Evolutionary conservation across 2,113 vertebrate genomes (phyloP).

Genomic region (Phainopepla nitens): DNA sequence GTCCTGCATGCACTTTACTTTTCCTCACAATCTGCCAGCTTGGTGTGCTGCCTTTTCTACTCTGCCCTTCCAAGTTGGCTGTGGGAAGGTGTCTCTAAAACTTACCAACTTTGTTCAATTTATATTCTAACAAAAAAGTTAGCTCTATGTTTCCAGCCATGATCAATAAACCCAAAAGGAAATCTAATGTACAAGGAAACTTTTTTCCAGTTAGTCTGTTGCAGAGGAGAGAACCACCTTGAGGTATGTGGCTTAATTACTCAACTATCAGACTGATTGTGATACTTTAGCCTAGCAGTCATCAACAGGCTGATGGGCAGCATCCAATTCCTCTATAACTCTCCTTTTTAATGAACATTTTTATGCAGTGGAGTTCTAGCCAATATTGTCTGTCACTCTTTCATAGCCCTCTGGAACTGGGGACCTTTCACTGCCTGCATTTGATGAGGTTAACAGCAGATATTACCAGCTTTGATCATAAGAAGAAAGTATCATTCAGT

Average conservation of each 20-base stretch:
- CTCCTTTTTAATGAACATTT: not conserved
- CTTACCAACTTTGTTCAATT: not conserved
- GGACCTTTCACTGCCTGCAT: not conserved
- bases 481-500: not conserved
- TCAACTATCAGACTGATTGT: not conserved
- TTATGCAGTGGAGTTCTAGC: not conserved
- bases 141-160: not conserved
- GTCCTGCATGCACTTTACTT: not conserved
- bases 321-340: not conserved
- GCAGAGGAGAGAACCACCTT: not conserved
- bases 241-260: not conserved
- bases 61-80: not conserved
- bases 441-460: not conserved
- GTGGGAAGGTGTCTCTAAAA: not conserved
- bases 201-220: not conserved
- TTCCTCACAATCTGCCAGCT: not conserved
- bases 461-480: not conserved
- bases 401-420: not conserved
- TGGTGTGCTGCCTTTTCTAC: accelerated
- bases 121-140: not conserved
- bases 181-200: not conserved
- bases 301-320: not conserved
- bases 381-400: not conserved
- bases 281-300: not conserved
- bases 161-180: not conserved